phyloP scores from a whole-genome alignment of 2,113 vertebrate species.

The Probosciger aterrimus region DNA sequence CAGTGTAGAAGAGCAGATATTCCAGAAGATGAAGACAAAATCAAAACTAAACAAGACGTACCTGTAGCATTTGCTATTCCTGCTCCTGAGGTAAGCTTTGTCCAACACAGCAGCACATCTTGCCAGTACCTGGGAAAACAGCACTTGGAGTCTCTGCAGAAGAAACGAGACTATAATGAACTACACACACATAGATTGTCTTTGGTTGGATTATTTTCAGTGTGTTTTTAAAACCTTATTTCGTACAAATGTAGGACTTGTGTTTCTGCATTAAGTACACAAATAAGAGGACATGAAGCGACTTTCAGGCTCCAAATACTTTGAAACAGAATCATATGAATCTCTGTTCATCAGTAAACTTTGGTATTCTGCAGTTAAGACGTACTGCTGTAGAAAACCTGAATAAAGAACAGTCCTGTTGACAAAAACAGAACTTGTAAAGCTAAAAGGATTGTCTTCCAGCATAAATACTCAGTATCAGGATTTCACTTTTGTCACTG shows the following conservation, averaged over 20 bases:
- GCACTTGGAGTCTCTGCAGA: neutral
- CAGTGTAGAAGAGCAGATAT: slow-evolving; percentile 46
- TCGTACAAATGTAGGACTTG: neutral
- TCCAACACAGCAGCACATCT: neutral
- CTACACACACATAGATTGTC: rapidly evolving
- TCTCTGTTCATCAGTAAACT: neutral
- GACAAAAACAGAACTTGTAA: neutral
- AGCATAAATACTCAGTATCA: neutral
- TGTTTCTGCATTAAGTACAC: neutral
- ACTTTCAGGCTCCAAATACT: neutral
- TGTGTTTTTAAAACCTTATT: neutral
- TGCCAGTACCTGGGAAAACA: neutral
- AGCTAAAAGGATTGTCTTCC: neutral
- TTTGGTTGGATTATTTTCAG: neutral
- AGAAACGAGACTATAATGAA: neutral
- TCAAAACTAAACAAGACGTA: neutral
- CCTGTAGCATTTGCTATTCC: slow-evolving; percentile 65
- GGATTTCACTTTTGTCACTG: neutral
- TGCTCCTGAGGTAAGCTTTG: slow-evolving; percentile 31
- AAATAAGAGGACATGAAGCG: neutral
- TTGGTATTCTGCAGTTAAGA: neutral
- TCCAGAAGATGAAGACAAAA: slow-evolving; percentile 11
- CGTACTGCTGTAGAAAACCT: neutral
- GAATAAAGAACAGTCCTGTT: neutral
- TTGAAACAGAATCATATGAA: neutral